Evolutionary conservation across 2,113 vertebrate species (phyloP).

Genomic region (Cynocephalus volans): DNA sequence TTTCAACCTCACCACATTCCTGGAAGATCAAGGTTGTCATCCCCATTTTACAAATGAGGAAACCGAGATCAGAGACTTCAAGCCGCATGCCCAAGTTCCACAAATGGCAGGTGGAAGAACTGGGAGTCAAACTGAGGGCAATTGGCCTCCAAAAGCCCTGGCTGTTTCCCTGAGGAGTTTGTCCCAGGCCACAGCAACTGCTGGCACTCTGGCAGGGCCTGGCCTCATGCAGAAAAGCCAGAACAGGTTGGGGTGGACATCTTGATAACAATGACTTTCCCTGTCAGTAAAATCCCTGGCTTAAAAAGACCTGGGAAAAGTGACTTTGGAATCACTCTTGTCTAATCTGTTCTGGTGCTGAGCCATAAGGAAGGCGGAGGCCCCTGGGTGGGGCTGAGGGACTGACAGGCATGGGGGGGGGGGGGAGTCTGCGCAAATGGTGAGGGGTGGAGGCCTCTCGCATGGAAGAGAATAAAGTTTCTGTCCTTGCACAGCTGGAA

Average conservation of each 20-base stretch:
- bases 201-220: not conserved
- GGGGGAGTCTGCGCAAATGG: conserved; percentile 47
- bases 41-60: not conserved
- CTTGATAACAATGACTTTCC: conserved; percentile 17
- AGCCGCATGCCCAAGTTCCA: not conserved
- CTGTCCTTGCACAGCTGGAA: conserved; percentile 78
- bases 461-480: conserved; percentile 77
- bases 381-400: not conserved
- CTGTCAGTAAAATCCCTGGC: not conserved
- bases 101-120: not conserved
- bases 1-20: not conserved
- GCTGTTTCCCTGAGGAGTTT: not conserved
- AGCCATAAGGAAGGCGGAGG: not conserved
- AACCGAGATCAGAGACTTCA: not conserved
- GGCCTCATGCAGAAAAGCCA: not conserved
- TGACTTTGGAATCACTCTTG: conserved; percentile 34
- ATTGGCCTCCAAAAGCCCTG: not conserved
- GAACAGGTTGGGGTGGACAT: not conserved
- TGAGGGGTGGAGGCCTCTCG: not conserved
- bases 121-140: not conserved
- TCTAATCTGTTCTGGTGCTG: not conserved
- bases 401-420: not conserved
- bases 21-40: not conserved
- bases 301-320: conserved; percentile 42
- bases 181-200: not conserved